Evolutionary conservation across 2,113 vertebrate genomes (phyloP).

Genomic region (Agapornis roseicollis): DNA sequence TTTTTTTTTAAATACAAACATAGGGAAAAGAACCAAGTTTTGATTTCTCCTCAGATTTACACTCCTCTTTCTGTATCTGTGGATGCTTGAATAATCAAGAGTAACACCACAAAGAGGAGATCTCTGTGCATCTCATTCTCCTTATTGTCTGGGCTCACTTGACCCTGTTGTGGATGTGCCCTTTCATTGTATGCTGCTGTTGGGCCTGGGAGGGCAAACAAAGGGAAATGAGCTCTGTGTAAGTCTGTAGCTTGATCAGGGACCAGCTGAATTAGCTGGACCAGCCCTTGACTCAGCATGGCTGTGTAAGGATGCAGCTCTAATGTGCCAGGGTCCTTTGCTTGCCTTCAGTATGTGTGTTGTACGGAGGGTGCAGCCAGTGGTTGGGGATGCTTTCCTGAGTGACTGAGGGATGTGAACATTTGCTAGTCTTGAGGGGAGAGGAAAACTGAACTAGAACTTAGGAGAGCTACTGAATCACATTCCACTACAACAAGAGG

Average conservation of each 20-base stretch:
- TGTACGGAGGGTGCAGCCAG: not conserved
- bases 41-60: slow-evolving; percentile 76
- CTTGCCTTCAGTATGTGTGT: not conserved
- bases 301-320: not conserved
- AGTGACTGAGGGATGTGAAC: not conserved
- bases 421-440: not conserved
- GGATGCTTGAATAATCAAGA: slow-evolving; percentile 22
- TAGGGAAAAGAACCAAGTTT: slow-evolving; percentile 44
- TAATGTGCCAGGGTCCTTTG: not conserved
- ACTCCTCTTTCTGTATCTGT: slow-evolving; percentile 23
- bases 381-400: not conserved
- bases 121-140: not conserved
- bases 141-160: slow-evolving; percentile 28
- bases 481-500: not conserved
- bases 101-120: not conserved
- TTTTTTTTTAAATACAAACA: not conserved
- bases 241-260: not conserved
- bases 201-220: not conserved
- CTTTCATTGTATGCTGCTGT: slow-evolving; percentile 3
- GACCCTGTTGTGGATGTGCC: slow-evolving; percentile 18
- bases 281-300: not conserved
- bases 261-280: not conserved
- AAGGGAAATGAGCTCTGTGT: slow-evolving; percentile 2
- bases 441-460: not conserved
- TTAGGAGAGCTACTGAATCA: not conserved